phyloP scores from a whole-genome alignment of 2,797 vertebrate genomes.

The Danio aesculapii region DNA sequence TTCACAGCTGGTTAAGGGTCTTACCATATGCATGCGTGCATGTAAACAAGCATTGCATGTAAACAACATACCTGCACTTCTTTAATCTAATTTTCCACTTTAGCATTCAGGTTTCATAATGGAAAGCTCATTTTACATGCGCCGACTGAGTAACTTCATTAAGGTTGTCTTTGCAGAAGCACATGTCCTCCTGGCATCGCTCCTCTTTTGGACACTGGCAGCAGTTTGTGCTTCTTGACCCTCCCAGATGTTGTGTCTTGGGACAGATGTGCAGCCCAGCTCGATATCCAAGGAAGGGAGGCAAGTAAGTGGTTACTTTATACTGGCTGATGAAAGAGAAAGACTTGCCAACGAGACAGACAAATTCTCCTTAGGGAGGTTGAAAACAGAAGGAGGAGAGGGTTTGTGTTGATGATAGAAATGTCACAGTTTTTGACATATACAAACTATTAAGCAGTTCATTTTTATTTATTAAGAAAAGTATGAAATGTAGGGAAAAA shows the following conservation, averaged over 20 bases:
- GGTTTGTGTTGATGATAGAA: background rate
- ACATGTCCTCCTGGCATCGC: slow-evolving; percentile 50
- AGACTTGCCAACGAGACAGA: slow-evolving; percentile 42
- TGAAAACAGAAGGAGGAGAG: background rate
- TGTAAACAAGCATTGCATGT: background rate
- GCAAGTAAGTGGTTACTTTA: slow-evolving; percentile 23
- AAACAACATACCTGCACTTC: background rate
- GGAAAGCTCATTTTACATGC: background rate
- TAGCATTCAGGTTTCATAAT: slow-evolving; percentile 10
- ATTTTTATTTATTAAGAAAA: background rate
- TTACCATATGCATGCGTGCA: background rate
- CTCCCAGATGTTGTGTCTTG: slow-evolving; percentile 73
- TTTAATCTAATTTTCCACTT: slow-evolving; percentile 19
- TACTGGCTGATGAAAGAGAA: slow-evolving; percentile 27
- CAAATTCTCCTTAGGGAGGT: background rate
- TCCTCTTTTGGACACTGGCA: slow-evolving; percentile 38
- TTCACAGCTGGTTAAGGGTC: slow-evolving; percentile 30
- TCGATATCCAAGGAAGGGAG: slow-evolving; percentile 54
- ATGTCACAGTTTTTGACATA: background rate
- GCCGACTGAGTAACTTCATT: background rate
- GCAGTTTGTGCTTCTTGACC: slow-evolving; percentile 23
- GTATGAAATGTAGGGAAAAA: no score
- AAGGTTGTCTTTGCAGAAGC: background rate
- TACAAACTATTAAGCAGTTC: background rate
- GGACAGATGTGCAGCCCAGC: slow-evolving; percentile 68